These are phyloP conservation scores for Melipona quadrifasciata DNA, from an alignment of 1,140 invertebrate species.

Conservation along the genomic window DNA sequence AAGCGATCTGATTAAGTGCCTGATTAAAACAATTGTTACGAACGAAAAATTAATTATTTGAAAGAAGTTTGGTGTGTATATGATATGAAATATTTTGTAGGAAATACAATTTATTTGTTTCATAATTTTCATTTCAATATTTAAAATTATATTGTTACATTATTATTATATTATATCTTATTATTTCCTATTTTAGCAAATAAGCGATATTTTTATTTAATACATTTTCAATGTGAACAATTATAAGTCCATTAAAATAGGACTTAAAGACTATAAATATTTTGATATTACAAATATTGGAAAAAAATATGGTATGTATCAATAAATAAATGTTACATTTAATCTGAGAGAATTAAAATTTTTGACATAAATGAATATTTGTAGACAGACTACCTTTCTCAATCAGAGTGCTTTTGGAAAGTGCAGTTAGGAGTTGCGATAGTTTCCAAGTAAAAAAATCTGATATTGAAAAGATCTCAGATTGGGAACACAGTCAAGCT, in stretches of 20 bases:
- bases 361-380: constrained; percentile 5
- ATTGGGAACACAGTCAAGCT: constrained; percentile 92
- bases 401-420: constrained; percentile 96
- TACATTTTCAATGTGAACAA: neutral
- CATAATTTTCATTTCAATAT: neutral
- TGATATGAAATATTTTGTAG: neutral
- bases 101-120: neutral
- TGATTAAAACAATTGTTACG: neutral
- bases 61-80: neutral
- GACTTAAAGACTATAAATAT: constrained; percentile 87
- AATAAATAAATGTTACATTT: constrained; percentile 13
- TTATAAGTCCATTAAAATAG: constrained; percentile 85
- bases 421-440: constrained; percentile 97
- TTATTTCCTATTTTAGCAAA: neutral
- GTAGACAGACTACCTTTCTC: constrained; percentile 94
- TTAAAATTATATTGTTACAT: neutral
- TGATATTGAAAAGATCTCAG: constrained; percentile 95
- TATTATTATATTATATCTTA: neutral
- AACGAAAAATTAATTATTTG: neutral
- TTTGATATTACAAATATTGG: constrained; percentile 88
- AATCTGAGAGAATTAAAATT: constrained; percentile 21
- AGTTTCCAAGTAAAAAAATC: constrained; percentile 93
- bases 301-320: constrained; percentile 88
- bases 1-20: neutral
- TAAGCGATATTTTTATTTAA: neutral